These are phyloP conservation scores for Drosophila recens DNA, from an alignment of 2,888 invertebrate genomes.

Conservation along the genomic window DNA sequence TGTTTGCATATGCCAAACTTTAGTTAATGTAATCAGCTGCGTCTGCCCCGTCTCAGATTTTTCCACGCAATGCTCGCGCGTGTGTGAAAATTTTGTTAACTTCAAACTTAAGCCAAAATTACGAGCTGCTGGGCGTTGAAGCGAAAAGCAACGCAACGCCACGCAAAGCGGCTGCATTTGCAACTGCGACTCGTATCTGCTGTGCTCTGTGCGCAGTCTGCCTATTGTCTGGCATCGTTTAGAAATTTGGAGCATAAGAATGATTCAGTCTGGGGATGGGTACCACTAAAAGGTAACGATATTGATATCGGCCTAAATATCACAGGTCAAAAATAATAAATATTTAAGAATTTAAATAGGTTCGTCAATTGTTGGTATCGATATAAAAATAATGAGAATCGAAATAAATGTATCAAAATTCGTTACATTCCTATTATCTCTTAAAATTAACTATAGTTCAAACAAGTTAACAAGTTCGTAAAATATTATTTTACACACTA, in stretches of 20 bases:
- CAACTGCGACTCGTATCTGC: constrained; percentile 5
- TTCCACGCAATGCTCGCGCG: constrained; percentile 27
- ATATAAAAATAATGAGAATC: too few species aligned
- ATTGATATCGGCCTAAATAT: background rate
- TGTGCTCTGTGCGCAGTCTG: background rate
- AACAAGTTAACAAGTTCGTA: too few species aligned
- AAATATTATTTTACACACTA: too few species aligned
- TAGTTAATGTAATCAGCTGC: constrained; percentile 84
- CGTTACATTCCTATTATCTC: too few species aligned
- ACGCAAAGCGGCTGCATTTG: constrained; percentile 4
- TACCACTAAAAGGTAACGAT: background rate
- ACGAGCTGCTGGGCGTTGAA: constrained; percentile 58
- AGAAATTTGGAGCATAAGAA: constrained; percentile 59
- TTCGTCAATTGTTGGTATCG: too few species aligned
- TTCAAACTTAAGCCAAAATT: constrained; percentile 75
- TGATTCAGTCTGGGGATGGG: constrained; percentile 19
- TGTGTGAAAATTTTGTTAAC: constrained; percentile 75
- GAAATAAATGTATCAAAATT: too few species aligned
- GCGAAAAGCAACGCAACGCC: constrained; percentile 34
- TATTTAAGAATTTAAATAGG: too few species aligned
- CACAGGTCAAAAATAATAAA: background rate
- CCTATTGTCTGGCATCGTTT: constrained; percentile 28
- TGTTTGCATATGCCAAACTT: constrained; percentile 72
- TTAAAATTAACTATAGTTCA: background rate
- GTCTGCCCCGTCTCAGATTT: constrained; percentile 56